A percentile compares a stretch with the other conserved stretches of the same genome.
phyloP scores from a whole-genome alignment of 2,888 invertebrate genomes.

The Cenopis cana region DNA sequence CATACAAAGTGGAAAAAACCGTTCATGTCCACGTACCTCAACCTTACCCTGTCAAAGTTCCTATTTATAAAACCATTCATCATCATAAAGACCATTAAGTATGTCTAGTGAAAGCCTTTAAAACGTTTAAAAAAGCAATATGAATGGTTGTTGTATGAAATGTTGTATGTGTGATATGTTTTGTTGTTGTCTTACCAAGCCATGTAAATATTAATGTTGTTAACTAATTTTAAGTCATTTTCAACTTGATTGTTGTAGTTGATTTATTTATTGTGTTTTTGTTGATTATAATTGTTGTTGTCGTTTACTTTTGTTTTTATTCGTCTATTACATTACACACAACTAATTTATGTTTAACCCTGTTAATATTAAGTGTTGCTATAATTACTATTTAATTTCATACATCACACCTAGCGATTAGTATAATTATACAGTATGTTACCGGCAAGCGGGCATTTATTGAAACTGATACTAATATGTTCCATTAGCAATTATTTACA shows the following conservation, averaged over 20 bases:
- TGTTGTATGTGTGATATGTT: conserved; percentile 49
- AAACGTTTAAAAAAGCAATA: not conserved
- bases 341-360: not conserved
- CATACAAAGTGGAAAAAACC: conserved; percentile 89
- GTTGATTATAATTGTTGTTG: conserved; percentile 45
- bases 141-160: conserved; percentile 45
- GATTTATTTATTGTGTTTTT: conserved; percentile 81
- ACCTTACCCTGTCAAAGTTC: conserved; percentile 91
- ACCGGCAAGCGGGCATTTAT: no score
- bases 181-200: conserved; percentile 54
- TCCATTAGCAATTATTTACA: no score
- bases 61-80: conserved; percentile 86
- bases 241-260: conserved; percentile 84
- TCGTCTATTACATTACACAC: no score
- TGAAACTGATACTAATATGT: no score
- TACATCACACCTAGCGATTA: no score
- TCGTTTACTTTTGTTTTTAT: conserved; percentile 10
- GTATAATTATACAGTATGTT: no score
- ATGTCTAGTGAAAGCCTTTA: conserved; percentile 3
- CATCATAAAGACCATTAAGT: conserved; percentile 79
- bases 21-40: conserved; percentile 91
- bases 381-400: not conserved
- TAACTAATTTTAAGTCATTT: conserved; percentile 84
- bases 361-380: not conserved
- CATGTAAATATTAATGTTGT: conserved; percentile 78